A percentile compares a stretch with the other conserved stretches of the same genome.
Evolutionary conservation across 1,140 invertebrate genomes (phyloP).

Genomic region (Magallana angulata): DNA sequence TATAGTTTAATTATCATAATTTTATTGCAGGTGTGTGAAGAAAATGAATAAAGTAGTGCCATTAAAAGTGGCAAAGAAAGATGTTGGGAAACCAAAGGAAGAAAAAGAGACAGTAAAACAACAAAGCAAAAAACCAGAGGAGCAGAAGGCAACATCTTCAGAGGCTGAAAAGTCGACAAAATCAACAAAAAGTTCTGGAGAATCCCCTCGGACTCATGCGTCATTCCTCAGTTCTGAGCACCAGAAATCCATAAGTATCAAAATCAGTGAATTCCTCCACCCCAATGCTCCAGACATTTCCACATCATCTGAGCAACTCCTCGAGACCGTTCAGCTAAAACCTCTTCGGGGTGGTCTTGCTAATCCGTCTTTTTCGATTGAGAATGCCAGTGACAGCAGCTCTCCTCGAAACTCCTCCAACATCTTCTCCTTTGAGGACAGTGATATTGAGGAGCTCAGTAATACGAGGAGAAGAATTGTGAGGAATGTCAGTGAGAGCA

Average conservation of each 20-base stretch:
- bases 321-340: background rate
- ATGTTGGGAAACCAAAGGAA: background rate
- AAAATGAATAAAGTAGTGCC: slow-evolving; percentile 16
- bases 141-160: background rate
- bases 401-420: background rate
- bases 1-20: background rate
- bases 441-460: background rate
- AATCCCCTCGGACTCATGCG: slow-evolving; percentile 2
- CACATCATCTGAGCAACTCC: background rate
- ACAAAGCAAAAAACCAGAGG: slow-evolving; percentile 1
- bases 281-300: slow-evolving; percentile 17
- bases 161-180: background rate
- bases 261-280: slow-evolving; percentile 20
- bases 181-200: background rate
- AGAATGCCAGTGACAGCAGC: background rate
- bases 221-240: background rate
- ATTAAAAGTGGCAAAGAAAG: slow-evolving; percentile 12
- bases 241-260: slow-evolving; percentile 21
- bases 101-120: background rate
- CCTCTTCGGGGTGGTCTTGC: background rate
- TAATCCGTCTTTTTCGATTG: background rate
- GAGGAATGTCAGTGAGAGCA: background rate
- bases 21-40: background rate
- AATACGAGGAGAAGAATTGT: background rate
- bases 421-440: background rate